A percentile compares a stretch with the other conserved stretches of the same genome.
These are phyloP conservation scores for Tyto alba DNA, from an alignment of 2,113 vertebrate species.

Conservation along the genomic window DNA sequence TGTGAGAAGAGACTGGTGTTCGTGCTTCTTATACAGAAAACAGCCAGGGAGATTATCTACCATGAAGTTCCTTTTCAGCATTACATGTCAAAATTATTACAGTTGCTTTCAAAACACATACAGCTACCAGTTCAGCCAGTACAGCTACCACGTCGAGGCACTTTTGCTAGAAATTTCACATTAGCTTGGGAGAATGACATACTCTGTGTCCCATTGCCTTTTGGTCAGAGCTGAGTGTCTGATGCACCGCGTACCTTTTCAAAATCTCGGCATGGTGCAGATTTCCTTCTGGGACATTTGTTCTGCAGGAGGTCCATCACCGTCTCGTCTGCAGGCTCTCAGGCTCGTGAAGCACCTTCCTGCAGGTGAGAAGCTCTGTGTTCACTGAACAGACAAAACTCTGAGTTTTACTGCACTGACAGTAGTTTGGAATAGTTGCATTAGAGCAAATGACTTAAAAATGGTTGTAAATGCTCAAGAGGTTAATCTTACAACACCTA, in stretches of 20 bases:
- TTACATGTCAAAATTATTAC: not conserved
- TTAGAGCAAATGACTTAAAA: not conserved
- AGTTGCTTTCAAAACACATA: not conserved
- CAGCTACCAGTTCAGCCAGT: not conserved
- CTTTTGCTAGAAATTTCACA: not conserved
- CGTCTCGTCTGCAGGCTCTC: accelerated
- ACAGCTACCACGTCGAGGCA: not conserved
- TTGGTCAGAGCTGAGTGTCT: too few species aligned
- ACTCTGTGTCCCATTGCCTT: too few species aligned
- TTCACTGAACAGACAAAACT: not conserved
- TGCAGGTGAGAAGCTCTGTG: not conserved
- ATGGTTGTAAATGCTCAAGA: not conserved
- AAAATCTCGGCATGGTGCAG: accelerated
- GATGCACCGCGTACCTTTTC: accelerated
- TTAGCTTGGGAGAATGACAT: not conserved
- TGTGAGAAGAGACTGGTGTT: not conserved
- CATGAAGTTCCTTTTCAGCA: not conserved
- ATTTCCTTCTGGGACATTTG: not conserved
- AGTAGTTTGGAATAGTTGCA: not conserved
- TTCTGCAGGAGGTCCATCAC: not conserved
- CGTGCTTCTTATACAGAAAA: accelerated
- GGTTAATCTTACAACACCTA: not conserved
- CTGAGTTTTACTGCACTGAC: not conserved
- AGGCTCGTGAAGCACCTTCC: too few species aligned
- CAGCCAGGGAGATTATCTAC: not conserved